Evolutionary conservation across 2,888 invertebrate genomes (phyloP).

Genomic region (Ochropleura leucogaster): DNA sequence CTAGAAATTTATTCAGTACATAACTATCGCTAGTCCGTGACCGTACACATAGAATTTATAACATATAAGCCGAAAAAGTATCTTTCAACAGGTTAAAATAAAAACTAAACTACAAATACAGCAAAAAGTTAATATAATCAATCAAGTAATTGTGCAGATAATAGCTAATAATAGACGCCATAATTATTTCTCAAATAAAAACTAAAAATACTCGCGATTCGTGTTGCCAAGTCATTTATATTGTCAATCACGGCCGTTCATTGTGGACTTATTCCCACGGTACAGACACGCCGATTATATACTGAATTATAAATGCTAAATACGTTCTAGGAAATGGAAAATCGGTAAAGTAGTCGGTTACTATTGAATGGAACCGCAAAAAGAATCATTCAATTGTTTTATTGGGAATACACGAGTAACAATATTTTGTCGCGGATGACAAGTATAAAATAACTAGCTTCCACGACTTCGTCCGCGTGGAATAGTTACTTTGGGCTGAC

Average conservation of each 20-base stretch:
- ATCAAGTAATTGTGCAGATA: constrained; percentile 34
- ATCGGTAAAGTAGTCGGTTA: neutral
- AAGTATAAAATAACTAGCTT: too few species aligned
- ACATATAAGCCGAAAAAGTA: neutral
- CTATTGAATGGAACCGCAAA: constrained; percentile 1
- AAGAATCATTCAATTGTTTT: constrained; percentile 18
- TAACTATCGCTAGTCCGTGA: too few species aligned
- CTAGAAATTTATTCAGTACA: too few species aligned
- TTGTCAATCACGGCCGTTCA: constrained; percentile 29
- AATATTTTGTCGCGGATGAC: neutral
- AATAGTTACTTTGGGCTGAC: too few species aligned
- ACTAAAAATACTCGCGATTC: constrained; percentile 30
- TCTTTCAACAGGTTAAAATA: neutral
- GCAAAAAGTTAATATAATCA: neutral
- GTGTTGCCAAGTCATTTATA: constrained; percentile 35
- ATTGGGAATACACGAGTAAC: neutral
- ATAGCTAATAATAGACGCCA: constrained; percentile 13
- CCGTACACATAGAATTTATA: too few species aligned
- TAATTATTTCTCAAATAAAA: constrained; percentile 42
- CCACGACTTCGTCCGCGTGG: too few species aligned
- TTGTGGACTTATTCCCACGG: constrained; percentile 46
- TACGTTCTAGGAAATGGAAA: constrained; percentile 32
- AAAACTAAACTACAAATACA: neutral
- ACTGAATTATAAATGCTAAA: constrained; percentile 34
- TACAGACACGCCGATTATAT: constrained; percentile 25